Base-by-base conservation (phyloP, 2,113 vertebrate genomes). In the Rhegmatorhina hoffmannsi region DNA sequence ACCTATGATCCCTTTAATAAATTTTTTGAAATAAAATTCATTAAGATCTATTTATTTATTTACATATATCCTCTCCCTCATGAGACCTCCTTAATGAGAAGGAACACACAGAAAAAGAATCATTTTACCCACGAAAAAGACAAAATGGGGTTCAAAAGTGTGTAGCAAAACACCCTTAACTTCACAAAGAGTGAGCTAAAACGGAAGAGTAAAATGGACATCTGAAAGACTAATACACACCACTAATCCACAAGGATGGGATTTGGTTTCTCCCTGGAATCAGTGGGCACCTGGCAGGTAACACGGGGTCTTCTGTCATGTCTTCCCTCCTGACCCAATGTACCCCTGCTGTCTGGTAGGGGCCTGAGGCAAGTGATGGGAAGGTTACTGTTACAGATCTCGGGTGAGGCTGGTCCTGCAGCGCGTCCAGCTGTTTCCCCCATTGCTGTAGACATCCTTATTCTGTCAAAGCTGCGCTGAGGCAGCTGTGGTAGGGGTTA, bases 281-380 rank as follows among this genome's bases (percentile, higher is more conserved):
- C 12, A 2, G 21, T 4, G 55, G 36, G 47, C 11, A 16, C 8
- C 23, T 17, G 67, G n/a, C n/a, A 74, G 73, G 53, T 11, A 36
- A 62, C 50, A 33, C 5, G 0, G 2, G 11, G 11, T 40, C 44
- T 69, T 53, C 44, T 13, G 5, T 7, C 19, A 25, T 44, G 9
- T 38, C 28, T 6, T 38, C 33, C 46, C 33, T 62, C 46, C 69
- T 40, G 47, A 6, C 29, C 18, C 21, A 3, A 8, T 5, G 5
- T 19, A 33, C 9, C 11, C 31, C 21, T 23, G 44, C 23, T 13
- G 29, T 3, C 21, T 47, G 2, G 0, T 1, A 13, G 31, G 10
- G 47, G 17, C 12, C 40, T 46, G 46, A 79, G 28, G 46, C 14
- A 23, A 43, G 24, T 21, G 21, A 7, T 2, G 15, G 56, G 36